phyloP scores from a whole-genome alignment of 2,797 vertebrate genomes.

The Ptychadena robeensis region DNA sequence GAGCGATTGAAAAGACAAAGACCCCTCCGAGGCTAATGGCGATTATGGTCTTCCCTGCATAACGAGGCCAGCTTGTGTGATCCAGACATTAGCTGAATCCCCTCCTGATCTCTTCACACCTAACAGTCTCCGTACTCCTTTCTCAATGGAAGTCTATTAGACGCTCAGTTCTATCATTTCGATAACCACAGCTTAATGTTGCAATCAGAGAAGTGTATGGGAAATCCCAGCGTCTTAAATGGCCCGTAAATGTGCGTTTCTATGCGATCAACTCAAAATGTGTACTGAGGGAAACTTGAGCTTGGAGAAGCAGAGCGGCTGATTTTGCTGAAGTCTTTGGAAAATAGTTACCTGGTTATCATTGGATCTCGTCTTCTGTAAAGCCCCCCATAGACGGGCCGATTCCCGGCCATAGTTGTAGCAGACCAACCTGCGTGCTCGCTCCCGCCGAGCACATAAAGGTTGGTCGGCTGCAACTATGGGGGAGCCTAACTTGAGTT shows the following conservation, averaged over 20 bases:
- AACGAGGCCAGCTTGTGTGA: conserved; percentile 4
- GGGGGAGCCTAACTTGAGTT: too few relatives aligned
- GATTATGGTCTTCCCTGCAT: neutral
- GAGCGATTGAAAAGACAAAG: neutral
- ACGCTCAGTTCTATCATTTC: neutral
- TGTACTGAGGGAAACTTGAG: neutral
- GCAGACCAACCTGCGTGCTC: too few relatives aligned
- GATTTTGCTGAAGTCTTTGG: too few relatives aligned
- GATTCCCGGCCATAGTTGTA: too few relatives aligned
- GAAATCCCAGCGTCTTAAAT: neutral
- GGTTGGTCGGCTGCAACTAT: too few relatives aligned
- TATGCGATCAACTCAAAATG: neutral
- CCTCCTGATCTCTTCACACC: conserved; percentile 10
- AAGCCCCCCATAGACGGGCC: too few relatives aligned
- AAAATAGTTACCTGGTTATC: too few relatives aligned
- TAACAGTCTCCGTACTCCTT: neutral
- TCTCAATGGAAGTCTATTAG: neutral
- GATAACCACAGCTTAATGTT: neutral
- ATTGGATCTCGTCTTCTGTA: too few relatives aligned
- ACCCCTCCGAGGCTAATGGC: neutral
- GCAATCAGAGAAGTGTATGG: neutral
- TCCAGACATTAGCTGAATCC: conserved; percentile 1
- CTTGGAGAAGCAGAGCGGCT: too few relatives aligned
- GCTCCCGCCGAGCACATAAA: too few relatives aligned
- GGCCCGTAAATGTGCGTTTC: neutral